Conservation (phyloP, 2,113 vertebrate genomes). For the Polypterus bichir region DNA sequence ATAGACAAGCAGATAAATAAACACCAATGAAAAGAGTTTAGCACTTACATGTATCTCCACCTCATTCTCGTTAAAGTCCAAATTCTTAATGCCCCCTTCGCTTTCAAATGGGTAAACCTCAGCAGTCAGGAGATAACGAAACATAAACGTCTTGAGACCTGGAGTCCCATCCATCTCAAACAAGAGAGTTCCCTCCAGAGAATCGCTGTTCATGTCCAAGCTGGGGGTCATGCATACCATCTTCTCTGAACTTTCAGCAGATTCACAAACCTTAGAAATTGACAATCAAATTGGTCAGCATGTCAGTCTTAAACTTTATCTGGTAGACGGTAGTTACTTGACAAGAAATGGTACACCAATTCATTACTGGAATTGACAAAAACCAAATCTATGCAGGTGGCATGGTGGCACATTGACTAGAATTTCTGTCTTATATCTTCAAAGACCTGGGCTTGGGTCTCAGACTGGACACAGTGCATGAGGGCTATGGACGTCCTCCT, state of each 20-base stretch:
- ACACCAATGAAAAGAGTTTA: too few relatives aligned
- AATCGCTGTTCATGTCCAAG: conserved; percentile 46
- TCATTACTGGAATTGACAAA: too few relatives aligned
- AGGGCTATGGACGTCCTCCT: too few relatives aligned
- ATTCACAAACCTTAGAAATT: conserved; percentile 47
- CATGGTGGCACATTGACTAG: too few relatives aligned
- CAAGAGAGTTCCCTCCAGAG: conserved; percentile 57
- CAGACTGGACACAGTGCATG: too few relatives aligned
- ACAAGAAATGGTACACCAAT: not conserved
- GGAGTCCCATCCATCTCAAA: conserved; percentile 59
- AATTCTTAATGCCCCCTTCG: conserved; percentile 36
- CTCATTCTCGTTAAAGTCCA: conserved; percentile 58
- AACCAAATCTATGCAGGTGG: too few relatives aligned
- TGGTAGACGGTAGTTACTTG: too few relatives aligned
- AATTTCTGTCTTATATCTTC: too few relatives aligned
- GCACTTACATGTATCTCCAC: conserved; percentile 63
- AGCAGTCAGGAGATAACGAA: conserved; percentile 61
- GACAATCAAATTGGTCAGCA: not conserved
- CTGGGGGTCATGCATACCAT: conserved; percentile 59
- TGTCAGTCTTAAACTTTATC: not conserved
- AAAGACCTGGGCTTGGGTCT: too few relatives aligned
- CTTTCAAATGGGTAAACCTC: conserved; percentile 42
- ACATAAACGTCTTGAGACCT: conserved; percentile 41
- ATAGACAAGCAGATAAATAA: too few relatives aligned
- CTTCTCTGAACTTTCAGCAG: conserved; percentile 24